These are phyloP conservation scores for Calypte anna DNA, from an alignment of 2,113 vertebrate genomes.

Conservation along the genomic window DNA sequence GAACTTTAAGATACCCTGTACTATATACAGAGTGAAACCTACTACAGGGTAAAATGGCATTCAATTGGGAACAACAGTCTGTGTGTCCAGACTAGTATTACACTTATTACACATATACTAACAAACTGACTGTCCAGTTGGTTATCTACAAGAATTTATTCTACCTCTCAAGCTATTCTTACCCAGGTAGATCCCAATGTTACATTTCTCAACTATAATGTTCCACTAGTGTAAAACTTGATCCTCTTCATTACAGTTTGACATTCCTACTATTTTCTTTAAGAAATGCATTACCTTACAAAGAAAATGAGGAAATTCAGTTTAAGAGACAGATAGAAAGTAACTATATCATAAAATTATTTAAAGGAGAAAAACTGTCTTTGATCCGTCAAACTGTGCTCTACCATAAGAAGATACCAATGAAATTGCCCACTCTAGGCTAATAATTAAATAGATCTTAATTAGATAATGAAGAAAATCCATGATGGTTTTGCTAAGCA, in stretches of 20 bases:
- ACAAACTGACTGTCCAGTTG: background rate
- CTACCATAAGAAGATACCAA: background rate
- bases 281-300: background rate
- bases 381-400: background rate
- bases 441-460: background rate
- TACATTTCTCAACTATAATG: background rate
- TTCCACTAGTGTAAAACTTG: background rate
- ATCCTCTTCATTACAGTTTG: background rate
- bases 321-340: background rate
- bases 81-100: background rate
- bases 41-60: background rate
- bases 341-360: background rate
- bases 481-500: background rate
- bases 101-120: background rate
- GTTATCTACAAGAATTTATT: background rate
- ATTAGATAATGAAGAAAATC: background rate
- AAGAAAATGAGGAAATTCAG: background rate
- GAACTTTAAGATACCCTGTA: background rate
- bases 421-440: background rate
- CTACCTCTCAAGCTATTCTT: background rate
- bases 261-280: background rate
- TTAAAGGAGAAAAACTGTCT: background rate
- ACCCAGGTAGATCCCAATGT: accelerated
- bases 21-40: background rate
- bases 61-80: background rate